These are phyloP conservation scores for Eupsittula cactorum DNA, from an alignment of 2,113 vertebrate genomes.

Conservation along the genomic window DNA sequence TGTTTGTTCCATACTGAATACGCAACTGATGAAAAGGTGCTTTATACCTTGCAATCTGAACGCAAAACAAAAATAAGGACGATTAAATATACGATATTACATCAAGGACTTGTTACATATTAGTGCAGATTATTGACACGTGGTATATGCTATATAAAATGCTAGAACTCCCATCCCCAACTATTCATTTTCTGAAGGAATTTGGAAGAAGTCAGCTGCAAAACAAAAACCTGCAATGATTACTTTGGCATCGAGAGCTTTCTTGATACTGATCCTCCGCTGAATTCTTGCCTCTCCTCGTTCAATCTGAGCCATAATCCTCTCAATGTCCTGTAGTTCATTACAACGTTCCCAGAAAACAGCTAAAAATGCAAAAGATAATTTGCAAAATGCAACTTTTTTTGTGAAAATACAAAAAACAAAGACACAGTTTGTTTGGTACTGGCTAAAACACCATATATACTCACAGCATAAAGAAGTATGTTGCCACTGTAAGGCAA, in stretches of 20 bases:
- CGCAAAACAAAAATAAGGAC: not conserved
- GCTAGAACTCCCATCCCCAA: not conserved
- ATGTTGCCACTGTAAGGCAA: not conserved
- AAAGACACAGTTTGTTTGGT: not conserved
- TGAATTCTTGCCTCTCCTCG: slow-evolving; percentile 90
- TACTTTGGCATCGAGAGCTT: slow-evolving; percentile 90
- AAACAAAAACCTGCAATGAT: not conserved
- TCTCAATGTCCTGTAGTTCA: slow-evolving; percentile 90
- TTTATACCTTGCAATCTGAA: slow-evolving; percentile 88
- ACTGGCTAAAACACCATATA: not conserved
- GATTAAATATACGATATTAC: not conserved
- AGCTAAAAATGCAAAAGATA: slow-evolving; percentile 74
- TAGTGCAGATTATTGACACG: not conserved
- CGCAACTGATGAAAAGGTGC: slow-evolving; percentile 89
- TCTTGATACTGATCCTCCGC: slow-evolving; percentile 90
- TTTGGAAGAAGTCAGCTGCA: not conserved
- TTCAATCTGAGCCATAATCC: slow-evolving; percentile 91
- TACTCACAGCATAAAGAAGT: not conserved
- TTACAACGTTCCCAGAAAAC: slow-evolving; percentile 92
- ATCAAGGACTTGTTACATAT: not conserved
- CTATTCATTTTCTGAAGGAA: not conserved
- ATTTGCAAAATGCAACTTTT: not conserved
- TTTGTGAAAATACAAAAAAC: not conserved
- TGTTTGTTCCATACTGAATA: slow-evolving; percentile 90
- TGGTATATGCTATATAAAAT: not conserved